Conservation (phyloP, 2,113 vertebrate genomes). For the Laticauda colubrina region DNA sequence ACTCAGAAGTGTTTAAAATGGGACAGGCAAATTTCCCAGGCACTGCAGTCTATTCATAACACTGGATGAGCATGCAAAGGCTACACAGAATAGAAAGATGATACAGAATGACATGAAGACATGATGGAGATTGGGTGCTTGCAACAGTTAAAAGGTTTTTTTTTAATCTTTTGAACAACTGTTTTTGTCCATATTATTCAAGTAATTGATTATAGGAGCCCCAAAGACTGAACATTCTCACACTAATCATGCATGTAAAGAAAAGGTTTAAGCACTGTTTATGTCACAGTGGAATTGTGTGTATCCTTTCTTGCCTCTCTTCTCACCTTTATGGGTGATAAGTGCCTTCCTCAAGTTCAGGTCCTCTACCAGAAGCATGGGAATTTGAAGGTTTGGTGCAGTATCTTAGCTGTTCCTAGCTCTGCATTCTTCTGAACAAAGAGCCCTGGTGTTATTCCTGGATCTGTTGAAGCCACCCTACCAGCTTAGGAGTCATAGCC, state of each 20-base stretch:
- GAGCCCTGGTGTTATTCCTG: background rate
- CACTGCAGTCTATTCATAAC: background rate
- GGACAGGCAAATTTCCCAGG: background rate
- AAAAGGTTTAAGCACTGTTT: background rate
- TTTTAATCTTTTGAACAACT: background rate
- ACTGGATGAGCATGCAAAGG: background rate
- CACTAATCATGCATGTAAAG: background rate
- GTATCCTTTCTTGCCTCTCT: background rate
- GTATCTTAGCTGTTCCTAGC: background rate
- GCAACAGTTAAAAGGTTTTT: background rate
- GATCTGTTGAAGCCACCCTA: background rate
- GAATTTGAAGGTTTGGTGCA: background rate
- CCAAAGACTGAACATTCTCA: background rate
- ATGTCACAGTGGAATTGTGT: background rate
- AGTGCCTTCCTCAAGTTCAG: background rate
- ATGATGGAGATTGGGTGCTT: background rate
- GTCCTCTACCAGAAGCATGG: background rate
- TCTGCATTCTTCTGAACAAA: background rate
- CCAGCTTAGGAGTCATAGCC: background rate
- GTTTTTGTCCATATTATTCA: background rate
- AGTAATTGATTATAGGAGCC: background rate
- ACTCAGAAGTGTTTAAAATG: background rate
- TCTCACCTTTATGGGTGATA: background rate
- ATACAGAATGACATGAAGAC: background rate
- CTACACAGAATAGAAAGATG: background rate